These are phyloP conservation scores for Dreissena polymorpha DNA, from an alignment of 1,140 invertebrate species.

Conservation along the genomic window DNA sequence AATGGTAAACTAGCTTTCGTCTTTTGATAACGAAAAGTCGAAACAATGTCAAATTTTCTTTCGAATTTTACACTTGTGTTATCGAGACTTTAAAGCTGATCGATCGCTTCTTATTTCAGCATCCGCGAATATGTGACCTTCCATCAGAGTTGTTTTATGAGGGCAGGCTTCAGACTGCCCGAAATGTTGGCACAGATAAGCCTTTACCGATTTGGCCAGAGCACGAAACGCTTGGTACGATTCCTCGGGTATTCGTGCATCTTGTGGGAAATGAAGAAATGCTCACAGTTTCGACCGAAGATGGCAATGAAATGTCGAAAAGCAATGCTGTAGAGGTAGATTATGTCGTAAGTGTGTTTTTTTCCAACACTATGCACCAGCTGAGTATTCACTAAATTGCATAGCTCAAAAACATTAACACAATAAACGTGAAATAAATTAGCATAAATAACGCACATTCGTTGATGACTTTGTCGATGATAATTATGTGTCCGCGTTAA, in stretches of 20 bases:
- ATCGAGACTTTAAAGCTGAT: no score
- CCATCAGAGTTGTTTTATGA: constrained; percentile 59
- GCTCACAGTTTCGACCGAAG: constrained; percentile 68
- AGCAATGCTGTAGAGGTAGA: constrained; percentile 67
- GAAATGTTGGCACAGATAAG: neutral
- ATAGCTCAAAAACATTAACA: no score
- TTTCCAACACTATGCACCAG: no score
- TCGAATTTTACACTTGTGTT: no score
- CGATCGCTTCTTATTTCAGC: constrained; percentile 37
- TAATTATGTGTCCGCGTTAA: no score
- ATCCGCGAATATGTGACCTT: constrained; percentile 54
- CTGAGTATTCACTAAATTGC: no score
- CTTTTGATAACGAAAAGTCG: no score
- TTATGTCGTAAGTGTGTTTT: constrained; percentile 60
- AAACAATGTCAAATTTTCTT: no score
- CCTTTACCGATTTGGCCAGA: constrained; percentile 54
- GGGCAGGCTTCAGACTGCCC: constrained; percentile 56
- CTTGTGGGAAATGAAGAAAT: constrained; percentile 69
- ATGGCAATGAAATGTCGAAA: constrained; percentile 71
- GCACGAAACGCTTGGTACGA: neutral
- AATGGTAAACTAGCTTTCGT: constrained; percentile 52
- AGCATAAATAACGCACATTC: no score
- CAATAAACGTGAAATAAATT: no score
- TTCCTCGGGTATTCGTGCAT: constrained; percentile 67
- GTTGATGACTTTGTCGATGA: no score